These are phyloP conservation scores for Ophion obscuratus DNA, from an alignment of 2,888 invertebrate species.

Conservation along the genomic window DNA sequence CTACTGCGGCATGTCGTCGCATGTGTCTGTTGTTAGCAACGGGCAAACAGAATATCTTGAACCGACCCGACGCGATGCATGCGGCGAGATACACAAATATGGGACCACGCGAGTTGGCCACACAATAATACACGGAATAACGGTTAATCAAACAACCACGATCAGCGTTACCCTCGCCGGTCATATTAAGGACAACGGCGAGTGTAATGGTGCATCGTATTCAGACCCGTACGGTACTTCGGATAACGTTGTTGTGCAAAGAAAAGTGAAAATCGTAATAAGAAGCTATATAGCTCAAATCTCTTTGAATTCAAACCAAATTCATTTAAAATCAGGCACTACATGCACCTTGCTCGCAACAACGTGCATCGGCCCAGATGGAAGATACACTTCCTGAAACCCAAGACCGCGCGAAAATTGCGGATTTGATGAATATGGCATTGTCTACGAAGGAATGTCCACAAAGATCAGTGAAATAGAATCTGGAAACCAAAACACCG, in stretches of 20 bases:
- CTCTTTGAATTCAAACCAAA: not conserved
- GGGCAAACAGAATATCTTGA: not conserved
- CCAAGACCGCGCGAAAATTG: constrained; percentile 33
- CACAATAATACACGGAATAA: not conserved
- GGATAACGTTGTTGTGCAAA: not conserved
- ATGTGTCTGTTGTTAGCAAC: constrained; percentile 8
- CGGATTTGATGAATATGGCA: constrained; percentile 38
- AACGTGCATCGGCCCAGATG: not conserved
- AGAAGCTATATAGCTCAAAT: not conserved
- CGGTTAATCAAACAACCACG: not conserved
- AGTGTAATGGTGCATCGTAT: not conserved
- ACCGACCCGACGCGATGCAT: not conserved
- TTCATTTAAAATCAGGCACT: not conserved
- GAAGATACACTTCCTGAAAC: constrained; percentile 32
- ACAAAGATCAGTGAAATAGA: constrained; percentile 34
- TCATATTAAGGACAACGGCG: not conserved
- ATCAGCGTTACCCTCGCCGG: not conserved
- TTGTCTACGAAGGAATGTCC: constrained; percentile 53
- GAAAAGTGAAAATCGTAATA: not conserved
- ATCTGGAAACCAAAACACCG: not conserved
- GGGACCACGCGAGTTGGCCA: not conserved
- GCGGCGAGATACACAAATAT: no score
- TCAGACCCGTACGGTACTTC: no score
- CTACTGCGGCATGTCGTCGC: not conserved
- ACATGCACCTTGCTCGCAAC: not conserved